Percentiles rank a stretch among this genome's conserved stretches.
Evolutionary conservation across 2,797 vertebrate genomes (phyloP).

Genomic region (Propithecus deckenii): DNA sequence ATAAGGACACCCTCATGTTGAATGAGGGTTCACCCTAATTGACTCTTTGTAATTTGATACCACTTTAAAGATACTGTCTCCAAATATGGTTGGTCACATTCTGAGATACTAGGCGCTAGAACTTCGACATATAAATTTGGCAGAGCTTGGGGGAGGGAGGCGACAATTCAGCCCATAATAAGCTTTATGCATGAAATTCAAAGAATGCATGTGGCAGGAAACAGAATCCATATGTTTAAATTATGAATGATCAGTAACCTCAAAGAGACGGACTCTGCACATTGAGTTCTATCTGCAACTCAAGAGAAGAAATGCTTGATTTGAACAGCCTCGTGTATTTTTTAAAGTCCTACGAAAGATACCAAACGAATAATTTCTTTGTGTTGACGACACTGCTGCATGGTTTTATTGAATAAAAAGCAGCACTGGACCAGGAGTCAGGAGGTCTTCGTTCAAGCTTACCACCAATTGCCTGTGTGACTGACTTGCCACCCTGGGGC

Average conservation of each 20-base stretch:
- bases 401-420: background rate
- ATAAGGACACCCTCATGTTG: background rate
- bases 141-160: background rate
- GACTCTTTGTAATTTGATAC: background rate
- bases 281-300: background rate
- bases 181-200: background rate
- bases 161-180: background rate
- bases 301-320: background rate
- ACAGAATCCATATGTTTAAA: background rate
- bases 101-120: no score
- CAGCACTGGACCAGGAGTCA: background rate
- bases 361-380: background rate
- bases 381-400: background rate
- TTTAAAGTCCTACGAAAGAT: background rate
- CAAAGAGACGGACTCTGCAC: background rate
- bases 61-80: background rate
- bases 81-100: background rate
- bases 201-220: background rate
- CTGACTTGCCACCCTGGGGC: rapidly evolving
- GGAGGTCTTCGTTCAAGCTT: background rate
- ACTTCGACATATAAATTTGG: background rate
- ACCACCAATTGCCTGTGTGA: rapidly evolving
- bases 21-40: background rate
- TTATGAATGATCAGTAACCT: no score
- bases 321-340: background rate